Evolutionary conservation across 1,140 invertebrate genomes (phyloP).

Genomic region (Atta cephalotes): DNA sequence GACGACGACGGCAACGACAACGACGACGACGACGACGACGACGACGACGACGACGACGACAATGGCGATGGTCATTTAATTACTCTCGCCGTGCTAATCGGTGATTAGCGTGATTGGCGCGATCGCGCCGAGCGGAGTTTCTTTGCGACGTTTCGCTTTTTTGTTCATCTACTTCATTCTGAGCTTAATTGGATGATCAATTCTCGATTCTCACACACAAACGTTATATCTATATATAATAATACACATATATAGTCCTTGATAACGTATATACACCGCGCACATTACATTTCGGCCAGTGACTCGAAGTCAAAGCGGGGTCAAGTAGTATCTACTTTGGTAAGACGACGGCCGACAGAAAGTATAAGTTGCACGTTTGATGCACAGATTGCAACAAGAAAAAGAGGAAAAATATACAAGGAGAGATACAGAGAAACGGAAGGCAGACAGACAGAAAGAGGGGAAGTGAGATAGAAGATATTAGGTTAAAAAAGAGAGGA

Average conservation of each 20-base stretch:
- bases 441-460: slow-evolving; percentile 35
- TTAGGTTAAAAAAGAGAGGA: slow-evolving; percentile 43
- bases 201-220: slow-evolving; percentile 22
- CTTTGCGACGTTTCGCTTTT: slow-evolving; percentile 12
- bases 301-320: slow-evolving; percentile 63
- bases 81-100: slow-evolving; percentile 15
- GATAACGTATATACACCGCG: slow-evolving; percentile 33
- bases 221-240: not conserved
- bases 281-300: slow-evolving; percentile 52
- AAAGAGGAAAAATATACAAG: slow-evolving; percentile 18
- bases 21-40: not conserved
- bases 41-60: not conserved
- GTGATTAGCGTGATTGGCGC: slow-evolving; percentile 34
- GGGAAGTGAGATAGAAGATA: slow-evolving; percentile 52
- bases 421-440: slow-evolving; percentile 23
- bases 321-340: slow-evolving; percentile 64
- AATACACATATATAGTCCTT: not conserved
- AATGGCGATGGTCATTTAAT: slow-evolving; percentile 23
- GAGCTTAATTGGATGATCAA: slow-evolving; percentile 11
- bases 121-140: slow-evolving; percentile 55
- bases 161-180: slow-evolving; percentile 9
- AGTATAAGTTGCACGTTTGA: slow-evolving; percentile 64
- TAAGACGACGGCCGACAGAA: slow-evolving; percentile 76
- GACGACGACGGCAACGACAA: not conserved
- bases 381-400: slow-evolving; percentile 59